Base-by-base conservation (phyloP, 1,140 invertebrate genomes). In the Proctacanthus coquilletti region DNA sequence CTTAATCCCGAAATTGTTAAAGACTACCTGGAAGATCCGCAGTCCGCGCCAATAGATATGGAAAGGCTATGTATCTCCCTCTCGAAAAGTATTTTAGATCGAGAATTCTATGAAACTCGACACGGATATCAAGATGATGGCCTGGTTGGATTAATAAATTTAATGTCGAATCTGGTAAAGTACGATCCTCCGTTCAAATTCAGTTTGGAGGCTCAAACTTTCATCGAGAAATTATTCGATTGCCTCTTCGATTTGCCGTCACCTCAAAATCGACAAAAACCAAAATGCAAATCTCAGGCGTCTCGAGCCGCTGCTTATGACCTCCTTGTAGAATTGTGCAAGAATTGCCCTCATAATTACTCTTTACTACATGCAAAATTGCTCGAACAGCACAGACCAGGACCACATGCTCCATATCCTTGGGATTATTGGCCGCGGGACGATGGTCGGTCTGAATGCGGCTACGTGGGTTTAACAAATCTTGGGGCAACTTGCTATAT, bases 381-480 rank as follows among this genome's bases (percentile, higher is more conserved):
- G 13, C 59, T 93, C 46, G 68, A 73, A 3, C 89, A 94, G 52
- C 87, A 94, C 58, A 79, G 79, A 46, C 84, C 85, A 38, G 75
- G 84, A 29, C 75, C 78, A 1, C 77, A 84, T 51, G 76, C 78
- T 3, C 75, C 84, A 0, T 89, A 94, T 64, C 84, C 86, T 0
- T 94, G 89, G 89, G 91, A 95, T 58, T 92, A 94, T 60, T 94
- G 91, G 91, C 91, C 91, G 1, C 82, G 89, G 42, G 91, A 95
- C 51, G 89, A 94, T 57, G 87, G 86, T 0, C 64, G 89, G 3
- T 84, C 88, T 1, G 85, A 91, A 49, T 93, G 87, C 61, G 91
- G 89, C 4, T 94, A 91, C 61, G 88, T 93, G 1, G 92, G 92
- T 0, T 62, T 95, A 4, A 92, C 87, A 0, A 96, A 96, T 62